A percentile compares a stretch with the other conserved stretches of the same genome.
Evolutionary conservation across 2,113 vertebrate species (phyloP).

Genomic region (Podocnemis expansa): DNA sequence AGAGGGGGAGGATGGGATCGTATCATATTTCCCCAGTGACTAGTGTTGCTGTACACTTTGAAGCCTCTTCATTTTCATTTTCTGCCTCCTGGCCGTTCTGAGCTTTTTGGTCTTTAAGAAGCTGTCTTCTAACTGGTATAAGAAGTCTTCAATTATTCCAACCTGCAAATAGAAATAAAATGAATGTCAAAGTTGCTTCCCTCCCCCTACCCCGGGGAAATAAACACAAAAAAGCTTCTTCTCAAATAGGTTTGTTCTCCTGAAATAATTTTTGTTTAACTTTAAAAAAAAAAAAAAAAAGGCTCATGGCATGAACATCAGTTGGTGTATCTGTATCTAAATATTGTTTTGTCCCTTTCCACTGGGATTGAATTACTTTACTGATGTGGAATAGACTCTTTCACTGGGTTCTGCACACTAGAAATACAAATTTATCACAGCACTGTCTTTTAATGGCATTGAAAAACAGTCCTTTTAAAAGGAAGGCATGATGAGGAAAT

Average conservation of each 20-base stretch:
- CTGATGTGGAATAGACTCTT: conserved; percentile 46
- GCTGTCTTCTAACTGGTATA: conserved; percentile 75
- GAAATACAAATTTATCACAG: conserved; percentile 62
- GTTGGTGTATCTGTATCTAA: background rate
- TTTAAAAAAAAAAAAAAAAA: background rate
- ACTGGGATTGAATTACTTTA: conserved; percentile 45
- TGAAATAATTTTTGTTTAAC: background rate
- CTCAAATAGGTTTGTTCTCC: background rate
- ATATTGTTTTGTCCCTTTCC: conserved; percentile 6
- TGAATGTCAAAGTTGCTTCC: background rate
- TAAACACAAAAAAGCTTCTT: background rate
- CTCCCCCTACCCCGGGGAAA: background rate
- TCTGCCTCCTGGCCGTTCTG: conserved; percentile 62
- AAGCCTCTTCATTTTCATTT: conserved; percentile 63
- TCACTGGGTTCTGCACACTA: conserved; percentile 42
- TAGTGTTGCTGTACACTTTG: conserved; percentile 42
- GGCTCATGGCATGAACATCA: background rate
- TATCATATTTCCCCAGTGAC: background rate
- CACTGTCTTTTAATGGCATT: conserved; percentile 68
- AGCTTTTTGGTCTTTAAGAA: conserved; percentile 75
- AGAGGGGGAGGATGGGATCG: background rate
- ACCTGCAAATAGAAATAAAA: conserved; percentile 68
- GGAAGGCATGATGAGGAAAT: conserved; percentile 67
- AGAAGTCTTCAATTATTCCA: conserved; percentile 77
- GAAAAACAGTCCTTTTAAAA: conserved; percentile 74